Conservation (phyloP, 2,888 invertebrate genomes). For the Xylocampa areola region DNA sequence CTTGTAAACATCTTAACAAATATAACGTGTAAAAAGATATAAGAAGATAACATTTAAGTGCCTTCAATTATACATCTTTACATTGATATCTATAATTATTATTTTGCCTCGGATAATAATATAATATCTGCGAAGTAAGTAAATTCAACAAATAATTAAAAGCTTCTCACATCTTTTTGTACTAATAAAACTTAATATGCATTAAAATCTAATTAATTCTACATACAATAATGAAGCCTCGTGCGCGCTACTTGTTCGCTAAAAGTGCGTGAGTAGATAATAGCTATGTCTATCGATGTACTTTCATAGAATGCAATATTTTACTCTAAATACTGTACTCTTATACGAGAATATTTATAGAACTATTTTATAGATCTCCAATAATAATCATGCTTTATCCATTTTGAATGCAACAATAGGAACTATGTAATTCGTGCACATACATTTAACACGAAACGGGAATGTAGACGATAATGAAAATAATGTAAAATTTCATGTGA, state of each 20-base stretch:
- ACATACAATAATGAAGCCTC: slow-evolving; percentile 29
- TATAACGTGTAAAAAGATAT: no score
- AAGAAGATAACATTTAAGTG: no score
- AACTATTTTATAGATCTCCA: not conserved
- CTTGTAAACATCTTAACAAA: no score
- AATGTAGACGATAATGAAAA: not conserved
- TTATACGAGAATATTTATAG: not conserved
- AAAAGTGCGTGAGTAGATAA: slow-evolving; percentile 13
- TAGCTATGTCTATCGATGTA: slow-evolving; percentile 48
- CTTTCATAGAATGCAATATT: slow-evolving; percentile 77
- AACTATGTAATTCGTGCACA: slow-evolving; percentile 33
- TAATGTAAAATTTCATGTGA: not conserved
- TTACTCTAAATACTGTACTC: no score
- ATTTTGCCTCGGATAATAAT: no score
- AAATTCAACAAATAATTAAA: no score
- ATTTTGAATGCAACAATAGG: slow-evolving; percentile 23
- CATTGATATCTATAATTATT: no score
- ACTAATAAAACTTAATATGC: no score
- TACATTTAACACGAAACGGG: slow-evolving; percentile 12
- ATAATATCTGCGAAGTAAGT: no score
- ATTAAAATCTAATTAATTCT: slow-evolving; percentile 2
- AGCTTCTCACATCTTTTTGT: no score
- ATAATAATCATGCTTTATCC: slow-evolving; percentile 26
- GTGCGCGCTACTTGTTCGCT: slow-evolving; percentile 45
- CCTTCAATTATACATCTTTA: no score